Evolutionary conservation across 2,888 invertebrate genomes (phyloP).

Genomic region (Allophyes oxyacanthae): DNA sequence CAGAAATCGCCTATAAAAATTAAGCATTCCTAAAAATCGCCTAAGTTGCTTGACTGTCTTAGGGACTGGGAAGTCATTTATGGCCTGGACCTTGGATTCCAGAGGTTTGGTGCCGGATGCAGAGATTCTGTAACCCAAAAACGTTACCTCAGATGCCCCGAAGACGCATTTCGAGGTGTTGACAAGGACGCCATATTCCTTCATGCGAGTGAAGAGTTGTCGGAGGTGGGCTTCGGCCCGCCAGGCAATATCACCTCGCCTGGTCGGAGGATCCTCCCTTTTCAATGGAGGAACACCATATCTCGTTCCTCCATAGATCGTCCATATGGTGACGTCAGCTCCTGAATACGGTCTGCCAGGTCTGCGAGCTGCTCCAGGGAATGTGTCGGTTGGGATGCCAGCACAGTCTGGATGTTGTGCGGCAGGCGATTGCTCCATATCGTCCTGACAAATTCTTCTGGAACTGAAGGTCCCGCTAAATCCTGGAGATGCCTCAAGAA

Average conservation of each 20-base stretch:
- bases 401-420: no score
- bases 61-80: slow-evolving; percentile 31
- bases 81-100: slow-evolving; percentile 12
- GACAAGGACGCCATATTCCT: slow-evolving; percentile 2
- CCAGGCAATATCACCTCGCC: no score
- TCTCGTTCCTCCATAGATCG: no score
- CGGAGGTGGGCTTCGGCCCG: not conserved
- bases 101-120: slow-evolving; percentile 9
- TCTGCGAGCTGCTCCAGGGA: not conserved
- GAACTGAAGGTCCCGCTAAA: no score
- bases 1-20: slow-evolving; percentile 5
- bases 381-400: not conserved
- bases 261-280: no score
- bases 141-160: not conserved
- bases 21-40: slow-evolving; percentile 27
- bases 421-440: no score
- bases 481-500: no score
- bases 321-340: no score
- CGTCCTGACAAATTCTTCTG: no score
- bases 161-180: slow-evolving; percentile 1
- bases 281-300: no score
- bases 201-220: slow-evolving; percentile 2
- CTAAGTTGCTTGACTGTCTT: slow-evolving; percentile 14
- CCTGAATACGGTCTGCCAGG: not conserved
- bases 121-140: slow-evolving; percentile 16